Evolutionary conservation across 2,113 vertebrate genomes (phyloP), one percentile per base, ranked within the genome.

Genomic region (Zosterops japonicus): DNA sequence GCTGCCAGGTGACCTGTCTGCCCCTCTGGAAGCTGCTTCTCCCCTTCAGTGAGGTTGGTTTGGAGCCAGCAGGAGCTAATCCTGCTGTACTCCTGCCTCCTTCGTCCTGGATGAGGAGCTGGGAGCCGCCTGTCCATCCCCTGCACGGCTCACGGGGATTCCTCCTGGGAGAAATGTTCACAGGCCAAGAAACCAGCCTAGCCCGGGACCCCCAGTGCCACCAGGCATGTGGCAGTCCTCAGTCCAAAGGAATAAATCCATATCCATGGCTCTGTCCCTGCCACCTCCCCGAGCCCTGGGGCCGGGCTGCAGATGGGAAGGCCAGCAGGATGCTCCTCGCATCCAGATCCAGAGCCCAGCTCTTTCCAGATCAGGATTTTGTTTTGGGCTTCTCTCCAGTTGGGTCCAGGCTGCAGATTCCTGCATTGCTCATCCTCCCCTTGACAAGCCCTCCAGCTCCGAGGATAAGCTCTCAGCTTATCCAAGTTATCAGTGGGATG

Each of bases 371-470:
- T 35, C 36, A 92, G 90, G 80, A 68, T 94, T 96, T 86, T 7
- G 12, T 29, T 60, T 83, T 82, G 68, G 83, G 92, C 94, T 94
- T 31, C 49, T 49, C 64, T 97, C 94, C 94, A 95, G 76, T 2
- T 86, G 71, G 60, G 68, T 35, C 6, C 60, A 41, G 63, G 65
- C 89, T 86, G 42, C 29, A 22, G 52, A 84, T 78, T 81, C 56
- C 3, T 15, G 36, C 41, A 2, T 67, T 27, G 71, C 83, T 96
- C 44, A 88, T 83, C 90, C 93, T 86, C 56, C 83, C 47, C 83
- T 60, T 2, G 42, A 39, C 19, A 10, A 56, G 49, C 46, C 55
- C 82, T 95, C 84, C 90, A 53, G 93, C 87, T 77, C 9, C 0
- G 16, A 74, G 92, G 94, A 78, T 67, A 19, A 86, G 79, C 79